phyloP scores from a whole-genome alignment of 2,888 invertebrate genomes.

The Drosophila ustulata region DNA sequence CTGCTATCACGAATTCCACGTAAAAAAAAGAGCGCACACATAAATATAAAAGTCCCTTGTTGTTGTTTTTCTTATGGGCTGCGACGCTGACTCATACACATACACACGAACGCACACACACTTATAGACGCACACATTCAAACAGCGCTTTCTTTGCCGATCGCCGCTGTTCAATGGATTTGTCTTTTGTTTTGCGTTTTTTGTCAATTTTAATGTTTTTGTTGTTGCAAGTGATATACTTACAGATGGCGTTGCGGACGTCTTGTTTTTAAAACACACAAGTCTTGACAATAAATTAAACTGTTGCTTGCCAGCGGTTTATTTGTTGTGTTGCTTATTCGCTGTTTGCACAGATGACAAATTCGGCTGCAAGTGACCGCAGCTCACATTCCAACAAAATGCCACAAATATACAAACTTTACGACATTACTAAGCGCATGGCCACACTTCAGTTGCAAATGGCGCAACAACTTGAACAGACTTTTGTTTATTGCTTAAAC shows the following conservation, averaged over 20 bases:
- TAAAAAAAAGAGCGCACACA: constrained; percentile 28
- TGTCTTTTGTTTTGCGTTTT: neutral
- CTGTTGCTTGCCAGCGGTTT: constrained; percentile 44
- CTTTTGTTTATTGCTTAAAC: too few relatives aligned
- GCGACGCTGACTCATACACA: constrained; percentile 69
- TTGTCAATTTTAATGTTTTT: neutral
- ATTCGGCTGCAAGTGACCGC: constrained; percentile 21
- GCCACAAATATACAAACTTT: neutral
- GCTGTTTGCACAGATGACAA: constrained; percentile 62
- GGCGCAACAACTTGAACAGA: too few relatives aligned
- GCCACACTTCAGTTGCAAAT: too few relatives aligned
- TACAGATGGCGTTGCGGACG: constrained; percentile 56
- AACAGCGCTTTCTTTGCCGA: constrained; percentile 4
- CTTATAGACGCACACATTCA: constrained; percentile 2
- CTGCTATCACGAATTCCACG: constrained; percentile 53
- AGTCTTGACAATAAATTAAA: constrained; percentile 23
- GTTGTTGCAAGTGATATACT: constrained; percentile 36
- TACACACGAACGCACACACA: constrained; percentile 5
- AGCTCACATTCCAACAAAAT: neutral
- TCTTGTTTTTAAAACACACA: constrained; percentile 42
- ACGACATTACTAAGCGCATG: neutral
- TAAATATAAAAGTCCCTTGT: constrained; percentile 20
- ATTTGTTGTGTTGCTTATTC: constrained; percentile 43
- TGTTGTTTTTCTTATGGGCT: constrained; percentile 51
- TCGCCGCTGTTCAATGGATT: neutral